Conservation (phyloP, 2,797 vertebrate species). For the Euthynnus affinis region DNA sequence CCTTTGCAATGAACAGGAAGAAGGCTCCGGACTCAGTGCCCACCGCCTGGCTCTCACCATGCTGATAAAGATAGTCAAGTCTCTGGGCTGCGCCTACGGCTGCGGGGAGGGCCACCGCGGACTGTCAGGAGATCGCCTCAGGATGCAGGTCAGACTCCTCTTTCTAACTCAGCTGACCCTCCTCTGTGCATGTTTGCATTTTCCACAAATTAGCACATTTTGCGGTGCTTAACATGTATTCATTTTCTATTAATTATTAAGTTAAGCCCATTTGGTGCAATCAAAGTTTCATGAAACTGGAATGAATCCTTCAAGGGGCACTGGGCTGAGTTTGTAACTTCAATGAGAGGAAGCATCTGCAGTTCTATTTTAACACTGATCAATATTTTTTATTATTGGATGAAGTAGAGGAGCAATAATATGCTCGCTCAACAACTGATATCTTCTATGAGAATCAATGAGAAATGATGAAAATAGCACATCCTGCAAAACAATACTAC, state of each 20-base stretch:
- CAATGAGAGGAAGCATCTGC: not conserved
- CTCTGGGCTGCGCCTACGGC: slow-evolving; percentile 96
- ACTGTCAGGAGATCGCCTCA: slow-evolving; percentile 96
- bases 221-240: slow-evolving; percentile 1
- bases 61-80: slow-evolving; percentile 99
- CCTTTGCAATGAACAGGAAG: slow-evolving; percentile 77
- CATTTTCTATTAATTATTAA: slow-evolving; percentile 39
- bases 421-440: not conserved
- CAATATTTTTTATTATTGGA: slow-evolving; percentile 33
- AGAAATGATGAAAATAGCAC: slow-evolving; percentile 6
- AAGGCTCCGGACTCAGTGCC: slow-evolving; percentile 88
- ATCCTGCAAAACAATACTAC: not conserved
- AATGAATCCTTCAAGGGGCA: slow-evolving; percentile 15
- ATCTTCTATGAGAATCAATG: slow-evolving; percentile 25
- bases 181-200: not conserved
- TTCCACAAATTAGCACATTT: slow-evolving; percentile 15
- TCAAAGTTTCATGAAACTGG: slow-evolving; percentile 50
- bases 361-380: slow-evolving; percentile 22
- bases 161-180: not conserved
- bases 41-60: slow-evolving; percentile 97
- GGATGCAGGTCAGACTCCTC: slow-evolving; percentile 90
- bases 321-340: slow-evolving; percentile 9
- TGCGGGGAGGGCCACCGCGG: slow-evolving; percentile 98
- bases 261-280: not conserved
- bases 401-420: not conserved